Evolutionary conservation across 2,797 vertebrate genomes (phyloP), one percentile per base, ranked within the genome.

Genomic region (Chelon auratus): DNA sequence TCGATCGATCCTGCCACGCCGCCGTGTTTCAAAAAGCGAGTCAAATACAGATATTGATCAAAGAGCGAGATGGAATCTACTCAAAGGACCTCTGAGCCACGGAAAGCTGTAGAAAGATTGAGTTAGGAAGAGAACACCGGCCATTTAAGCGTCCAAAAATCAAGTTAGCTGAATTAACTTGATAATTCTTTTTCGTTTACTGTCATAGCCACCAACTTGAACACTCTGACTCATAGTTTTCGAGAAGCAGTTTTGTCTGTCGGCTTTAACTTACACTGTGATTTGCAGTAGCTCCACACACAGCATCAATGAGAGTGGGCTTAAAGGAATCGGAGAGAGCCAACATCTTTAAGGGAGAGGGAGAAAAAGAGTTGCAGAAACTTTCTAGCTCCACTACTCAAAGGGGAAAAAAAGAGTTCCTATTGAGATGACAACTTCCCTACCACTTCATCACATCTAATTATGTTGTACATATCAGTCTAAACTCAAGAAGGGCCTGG

Each of bases 41-140:
- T 18, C 47, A 70, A 82, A 87, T 82, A 80, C 58, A 62, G 30
- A 47, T 87, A 93, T 89, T 81, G 91, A 94, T 92, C 83, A 77
- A 67, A 82, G 67, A 72, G 43, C 62, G 51, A 77, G 77, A 82
- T 66, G 71, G 65, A 87, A 87, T 83, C 75, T 48, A 53, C 60
- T 79, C 18, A 73, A 74, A 81, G 74, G 58, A 73, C 20, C 62
- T 59, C 4, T 54, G 65, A 69, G 74, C 55, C 53, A 65, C 48
- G 48, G 67, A 81, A 79, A 53, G 43, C 61, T 52, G 36, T 72
- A 82, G 54, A 64, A 55, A 77, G 51, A 69, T 13, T 0, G 3
- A 55, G 26, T 45, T 12, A 43, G 39, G 69, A 37, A 48, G 13
- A 43, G 33, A 78, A 70, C 52, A 64, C 10, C 17, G 45, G 51